Conservation (phyloP, 2,113 vertebrate genomes). For the Raja brachyura region DNA sequence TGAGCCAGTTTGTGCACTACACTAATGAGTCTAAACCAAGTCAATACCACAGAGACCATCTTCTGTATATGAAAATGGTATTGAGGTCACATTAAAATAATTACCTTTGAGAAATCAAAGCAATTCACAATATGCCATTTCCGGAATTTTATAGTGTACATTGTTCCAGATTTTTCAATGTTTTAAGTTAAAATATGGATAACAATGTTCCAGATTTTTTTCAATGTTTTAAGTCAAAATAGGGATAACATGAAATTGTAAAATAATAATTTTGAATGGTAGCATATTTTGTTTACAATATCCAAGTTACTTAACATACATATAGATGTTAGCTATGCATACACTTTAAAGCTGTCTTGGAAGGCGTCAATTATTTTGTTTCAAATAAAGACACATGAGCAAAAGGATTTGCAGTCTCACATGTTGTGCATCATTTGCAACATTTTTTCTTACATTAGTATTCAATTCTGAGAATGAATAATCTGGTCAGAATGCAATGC, state of each 20-base stretch:
- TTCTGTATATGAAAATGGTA: background rate
- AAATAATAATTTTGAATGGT: background rate
- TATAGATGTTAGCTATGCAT: background rate
- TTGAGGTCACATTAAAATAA: background rate
- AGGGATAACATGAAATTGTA: background rate
- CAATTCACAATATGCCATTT: background rate
- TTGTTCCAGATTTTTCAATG: background rate
- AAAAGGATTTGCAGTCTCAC: background rate
- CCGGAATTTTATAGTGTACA: background rate
- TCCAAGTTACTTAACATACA: background rate
- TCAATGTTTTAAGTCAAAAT: background rate
- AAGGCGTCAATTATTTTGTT: slow-evolving; percentile 2
- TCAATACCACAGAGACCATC: background rate
- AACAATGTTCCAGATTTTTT: background rate
- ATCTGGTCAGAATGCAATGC: slow-evolving; percentile 19
- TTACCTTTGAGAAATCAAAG: background rate
- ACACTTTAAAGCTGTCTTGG: slow-evolving; percentile 29
- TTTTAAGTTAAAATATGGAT: background rate
- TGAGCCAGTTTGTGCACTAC: background rate
- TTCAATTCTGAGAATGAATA: background rate
- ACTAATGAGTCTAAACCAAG: background rate
- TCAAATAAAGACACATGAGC: background rate
- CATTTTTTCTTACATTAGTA: background rate
- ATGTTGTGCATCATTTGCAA: background rate
- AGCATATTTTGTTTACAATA: background rate